Base-by-base conservation (phyloP, 2,888 invertebrate species). In the Yponomeuta evonymella region DNA sequence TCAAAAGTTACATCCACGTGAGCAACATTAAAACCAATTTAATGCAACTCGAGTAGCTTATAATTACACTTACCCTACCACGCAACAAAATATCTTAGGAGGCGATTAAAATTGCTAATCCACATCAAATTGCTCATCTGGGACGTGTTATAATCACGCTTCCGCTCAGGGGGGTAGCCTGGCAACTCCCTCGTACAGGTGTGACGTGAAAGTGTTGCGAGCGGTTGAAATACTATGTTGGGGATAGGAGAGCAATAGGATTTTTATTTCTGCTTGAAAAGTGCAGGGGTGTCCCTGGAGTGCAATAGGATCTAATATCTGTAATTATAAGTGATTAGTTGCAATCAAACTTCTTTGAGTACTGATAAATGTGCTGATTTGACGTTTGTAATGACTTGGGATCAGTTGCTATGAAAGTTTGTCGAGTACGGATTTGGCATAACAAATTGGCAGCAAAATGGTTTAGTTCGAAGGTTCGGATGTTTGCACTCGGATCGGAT, bases 91-190 rank as follows among this genome's bases (percentile, higher is more conserved):
- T 58, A 58, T 68, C 70, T 70, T 33, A 36, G 79, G 43, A 82
- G 79, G 78, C 77, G 85, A 86, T 88, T 87, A 87, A 86, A 86
- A 81, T 79, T 79, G 80, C 80, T 88, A 86, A 88, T 88, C 84
- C 80, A 76, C 71, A 77, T 75, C 79, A 87, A 87, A 88, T 89
- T 89, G 89, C 88, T 89, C 89, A 88, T 87, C 85, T 87, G 76
- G 76, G 15, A 33, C 43, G 75, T 75, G 79, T 78, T 85, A 88
- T 87, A 86, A 86, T 79, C 71, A 77, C 76, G 69, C 69, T 29
- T 62, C 9, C 33, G 4, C 12, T 33, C 23, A 33, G 33, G 65
- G 74, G 83, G 75, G 89, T 86, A 79, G 76, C 87, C 77, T 74
- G 79, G 87, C 82, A 85, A 90, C 89, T 78, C 86, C 86, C 79